phyloP scores from a whole-genome alignment of 2,888 invertebrate genomes.

The Acronicta aceris region DNA sequence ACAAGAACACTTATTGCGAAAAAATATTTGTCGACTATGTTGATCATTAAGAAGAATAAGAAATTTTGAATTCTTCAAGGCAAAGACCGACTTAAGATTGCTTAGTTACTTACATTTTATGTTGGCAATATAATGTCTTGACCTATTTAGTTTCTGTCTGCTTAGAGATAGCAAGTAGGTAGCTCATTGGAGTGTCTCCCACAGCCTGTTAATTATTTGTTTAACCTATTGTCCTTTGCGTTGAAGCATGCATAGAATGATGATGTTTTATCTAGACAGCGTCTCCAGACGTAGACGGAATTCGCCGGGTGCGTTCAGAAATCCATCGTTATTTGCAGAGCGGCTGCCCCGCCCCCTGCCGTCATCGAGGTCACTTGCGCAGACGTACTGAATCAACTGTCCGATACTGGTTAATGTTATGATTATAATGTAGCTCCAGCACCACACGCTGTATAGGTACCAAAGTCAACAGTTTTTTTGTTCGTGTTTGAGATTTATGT shows the following conservation, averaged over 20 bases:
- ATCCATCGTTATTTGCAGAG: slow-evolving; percentile 68
- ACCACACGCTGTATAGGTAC: slow-evolving; percentile 6
- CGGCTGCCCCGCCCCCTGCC: slow-evolving; percentile 68
- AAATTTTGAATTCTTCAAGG: too few relatives aligned
- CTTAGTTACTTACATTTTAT: slow-evolving; percentile 1
- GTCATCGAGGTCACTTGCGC: slow-evolving; percentile 77
- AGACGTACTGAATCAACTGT: slow-evolving; percentile 67
- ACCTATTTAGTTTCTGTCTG: slow-evolving; percentile 35
- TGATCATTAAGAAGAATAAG: too few relatives aligned
- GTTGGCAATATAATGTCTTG: slow-evolving; percentile 27
- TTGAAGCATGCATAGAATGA: slow-evolving; percentile 19
- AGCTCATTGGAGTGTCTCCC: slow-evolving; percentile 41
- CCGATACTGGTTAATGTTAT: slow-evolving; percentile 62
- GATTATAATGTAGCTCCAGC: slow-evolving; percentile 50
- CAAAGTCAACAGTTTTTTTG: slow-evolving; percentile 21
- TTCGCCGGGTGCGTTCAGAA: slow-evolving; percentile 64
- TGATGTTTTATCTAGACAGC: slow-evolving; percentile 46
- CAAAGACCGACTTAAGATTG: slow-evolving; percentile 8
- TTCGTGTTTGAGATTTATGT: slow-evolving; percentile 16
- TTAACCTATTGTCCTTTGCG: slow-evolving; percentile 60
- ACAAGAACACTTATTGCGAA: background rate
- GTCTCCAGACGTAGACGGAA: slow-evolving; percentile 64
- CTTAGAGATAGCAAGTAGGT: slow-evolving; percentile 17
- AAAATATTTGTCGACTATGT: background rate
- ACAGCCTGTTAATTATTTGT: slow-evolving; percentile 55